Base-by-base conservation (phyloP, 2,797 vertebrate species). In the Salmo trutta region DNA sequence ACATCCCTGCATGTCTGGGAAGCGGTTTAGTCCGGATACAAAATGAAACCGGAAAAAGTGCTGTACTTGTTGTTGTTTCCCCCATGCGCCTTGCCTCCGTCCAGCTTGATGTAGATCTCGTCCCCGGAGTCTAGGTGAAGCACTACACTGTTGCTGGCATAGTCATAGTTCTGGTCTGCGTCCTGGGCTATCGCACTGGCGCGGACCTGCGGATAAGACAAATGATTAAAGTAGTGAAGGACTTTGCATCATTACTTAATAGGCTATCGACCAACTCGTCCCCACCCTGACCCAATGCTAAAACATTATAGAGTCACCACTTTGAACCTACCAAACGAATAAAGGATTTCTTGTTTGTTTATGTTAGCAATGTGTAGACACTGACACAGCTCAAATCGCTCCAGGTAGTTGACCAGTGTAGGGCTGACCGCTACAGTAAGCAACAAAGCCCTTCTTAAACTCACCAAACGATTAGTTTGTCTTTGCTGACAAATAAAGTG, bases 1-100 rank as follows among this genome's bases (percentile, higher is more conserved):
- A n/a, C 52, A n/a, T 31, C n/a, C 19, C 71, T 69, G 65, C n/a
- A 41, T 6, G 51, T 68, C 33, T 70, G 36, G 31, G 68, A 15
- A 16, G 33, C 31, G 41, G 33, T 19, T 94, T 93, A 99, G 92
- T 99, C 97, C 0, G 97, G 96, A 82, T 98, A 99, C 74, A 99
- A 92, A 87, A 99, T 96, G 89, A 98, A 98, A 72, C 97, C 97
- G 27, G 97, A 98, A 91, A 98, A 98, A 66, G 97, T 98, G 96
- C 97, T 98, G 95, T 98, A 98, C 86, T 98, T 98, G 91, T 98
- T 98, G 91, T 97, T 98, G 91, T 98, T 98, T 71, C 97, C 97
- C 4, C 97, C 97, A 0, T 98, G 97, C 3, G 97, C 97, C 89
- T 98, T 98, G 8, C 97, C 97, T 1, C 97, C 97, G 2, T 98